Base-by-base conservation (phyloP, 2,797 vertebrate species). In the Alca torda region DNA sequence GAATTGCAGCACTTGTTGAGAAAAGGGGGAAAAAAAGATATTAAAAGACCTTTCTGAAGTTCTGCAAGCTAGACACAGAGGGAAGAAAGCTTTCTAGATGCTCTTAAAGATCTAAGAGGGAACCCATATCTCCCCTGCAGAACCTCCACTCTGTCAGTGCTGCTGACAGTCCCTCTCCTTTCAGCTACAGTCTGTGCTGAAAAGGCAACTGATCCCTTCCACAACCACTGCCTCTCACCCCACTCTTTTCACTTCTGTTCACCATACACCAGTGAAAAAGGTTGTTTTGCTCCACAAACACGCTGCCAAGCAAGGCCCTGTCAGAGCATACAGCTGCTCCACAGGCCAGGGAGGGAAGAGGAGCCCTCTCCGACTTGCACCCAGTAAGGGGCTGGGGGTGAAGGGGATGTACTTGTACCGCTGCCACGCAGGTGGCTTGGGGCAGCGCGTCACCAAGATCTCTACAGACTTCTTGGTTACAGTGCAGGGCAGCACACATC, bases 21-120 rank as follows among this genome's bases (percentile, higher is more conserved):
- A n/a, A 11, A 16, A 14, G 9, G 9, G 11, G 10, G 8, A 4
- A 5, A 7, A 7, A 8, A 23, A 9, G 3, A 17, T 5, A 46
- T 6, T 16, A 37, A 43, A n/a, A 46, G n/a, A 28, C 35, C 18
- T 41, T 83, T 33, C 43, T 50, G 17, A 78, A 83, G 45, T 35
- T 54, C 16, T 45, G 25, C 76, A 78, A 45, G 16, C 10, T 31
- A 54, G 59, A 72, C 33, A 4, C 33, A 16, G 59, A 65, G 25
- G 16, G 25, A 80, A 86, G 57, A 31, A 16, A 74, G 65, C 17
- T 26, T 69, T 78, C 45, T 35, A 23, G 33, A 28, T 69, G 63
- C 21, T 90, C 2, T 4, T 37, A 13, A 64, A 35, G 63, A 57
- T 26, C 16, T 35, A 33, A 65, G 35, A 74, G 57, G 48, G 53